These are phyloP conservation scores for Nannoperca obscura DNA, from an alignment of 2,797 vertebrate species.

Conservation along the genomic window DNA sequence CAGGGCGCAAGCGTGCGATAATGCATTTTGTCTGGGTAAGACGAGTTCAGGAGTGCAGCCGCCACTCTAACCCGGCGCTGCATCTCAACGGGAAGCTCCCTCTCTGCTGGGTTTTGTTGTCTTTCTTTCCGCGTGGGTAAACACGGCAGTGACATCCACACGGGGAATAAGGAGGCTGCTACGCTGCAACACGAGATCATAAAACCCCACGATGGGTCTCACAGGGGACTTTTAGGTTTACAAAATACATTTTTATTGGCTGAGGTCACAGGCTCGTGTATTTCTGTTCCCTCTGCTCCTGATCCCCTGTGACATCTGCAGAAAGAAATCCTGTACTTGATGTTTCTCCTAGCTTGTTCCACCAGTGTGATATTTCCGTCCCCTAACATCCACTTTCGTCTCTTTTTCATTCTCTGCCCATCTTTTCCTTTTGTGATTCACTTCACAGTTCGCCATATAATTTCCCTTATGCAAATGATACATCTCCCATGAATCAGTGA, in stretches of 20 bases:
- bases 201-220: slow-evolving; percentile 26
- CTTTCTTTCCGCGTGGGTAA: slow-evolving; percentile 39
- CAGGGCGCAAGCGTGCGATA: slow-evolving; percentile 5
- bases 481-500: not conserved
- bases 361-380: slow-evolving; percentile 12
- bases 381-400: not conserved
- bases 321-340: slow-evolving; percentile 30
- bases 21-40: slow-evolving; percentile 14
- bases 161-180: slow-evolving; percentile 25
- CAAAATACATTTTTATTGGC: slow-evolving; percentile 45
- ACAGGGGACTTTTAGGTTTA: slow-evolving; percentile 52
- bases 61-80: slow-evolving; percentile 13
- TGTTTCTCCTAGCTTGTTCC: slow-evolving; percentile 4
- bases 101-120: slow-evolving; percentile 30
- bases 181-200: slow-evolving; percentile 45
- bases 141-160: slow-evolving; percentile 45
- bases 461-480: slow-evolving; percentile 13
- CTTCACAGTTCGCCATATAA: not conserved
- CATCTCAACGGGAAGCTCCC: slow-evolving; percentile 27
- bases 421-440: slow-evolving; percentile 7
- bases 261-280: slow-evolving; percentile 55
- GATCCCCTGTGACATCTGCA: slow-evolving; percentile 29
- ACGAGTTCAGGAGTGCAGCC: slow-evolving; percentile 53
- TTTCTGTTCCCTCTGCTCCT: slow-evolving; percentile 29
- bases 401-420: not conserved